Conservation (phyloP, 2,888 invertebrate genomes). For the Chaitophorus viminalis region DNA sequence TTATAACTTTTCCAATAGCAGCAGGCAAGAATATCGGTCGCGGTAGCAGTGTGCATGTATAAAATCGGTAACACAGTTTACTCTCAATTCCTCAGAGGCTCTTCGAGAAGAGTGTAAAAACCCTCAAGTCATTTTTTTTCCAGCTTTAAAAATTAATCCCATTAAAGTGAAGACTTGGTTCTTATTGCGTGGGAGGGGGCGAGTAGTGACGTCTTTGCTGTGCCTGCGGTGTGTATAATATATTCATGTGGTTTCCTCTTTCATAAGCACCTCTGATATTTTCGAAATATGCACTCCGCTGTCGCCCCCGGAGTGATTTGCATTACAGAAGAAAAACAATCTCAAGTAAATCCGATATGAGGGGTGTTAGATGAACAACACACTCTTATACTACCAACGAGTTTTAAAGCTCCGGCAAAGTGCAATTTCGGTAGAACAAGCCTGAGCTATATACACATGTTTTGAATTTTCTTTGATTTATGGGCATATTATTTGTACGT, state of each 20-base stretch:
- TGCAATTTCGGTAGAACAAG: slow-evolving; percentile 46
- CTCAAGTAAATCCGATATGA: slow-evolving; percentile 58
- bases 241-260: slow-evolving; percentile 61
- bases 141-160: slow-evolving; percentile 60
- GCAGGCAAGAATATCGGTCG: slow-evolving; percentile 1
- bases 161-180: slow-evolving; percentile 60
- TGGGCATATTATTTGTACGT: background rate
- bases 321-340: slow-evolving; percentile 62
- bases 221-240: slow-evolving; percentile 54
- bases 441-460: slow-evolving; percentile 16
- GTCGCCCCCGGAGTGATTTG: slow-evolving; percentile 57
- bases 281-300: slow-evolving; percentile 55
- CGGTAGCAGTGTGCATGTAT: background rate
- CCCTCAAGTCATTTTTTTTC: slow-evolving; percentile 52
- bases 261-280: slow-evolving; percentile 61
- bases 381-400: slow-evolving; percentile 37
- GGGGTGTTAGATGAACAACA: slow-evolving; percentile 43
- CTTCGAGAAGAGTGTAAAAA: slow-evolving; percentile 40
- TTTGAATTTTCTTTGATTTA: slow-evolving; percentile 55
- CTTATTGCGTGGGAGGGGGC: background rate
- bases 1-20: slow-evolving; percentile 54
- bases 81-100: slow-evolving; percentile 50
- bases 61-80: slow-evolving; percentile 58
- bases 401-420: slow-evolving; percentile 48
- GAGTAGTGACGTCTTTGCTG: slow-evolving; percentile 33